Evolutionary conservation across 2,888 invertebrate genomes (phyloP).

Genomic region (Drosophila flavopinicola): DNA sequence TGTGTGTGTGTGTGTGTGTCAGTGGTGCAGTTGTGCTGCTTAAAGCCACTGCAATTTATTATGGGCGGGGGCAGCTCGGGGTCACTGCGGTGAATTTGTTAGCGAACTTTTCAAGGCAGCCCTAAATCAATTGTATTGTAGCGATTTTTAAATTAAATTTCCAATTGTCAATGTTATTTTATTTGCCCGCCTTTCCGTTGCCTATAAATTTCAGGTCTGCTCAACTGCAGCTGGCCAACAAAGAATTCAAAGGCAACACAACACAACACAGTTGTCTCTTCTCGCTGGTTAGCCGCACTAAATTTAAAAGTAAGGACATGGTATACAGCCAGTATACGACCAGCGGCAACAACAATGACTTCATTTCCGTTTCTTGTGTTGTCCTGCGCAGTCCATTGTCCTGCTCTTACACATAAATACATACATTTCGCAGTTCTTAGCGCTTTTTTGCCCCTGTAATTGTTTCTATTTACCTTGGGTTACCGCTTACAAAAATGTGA

Average conservation of each 20-base stretch:
- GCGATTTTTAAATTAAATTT: slow-evolving; percentile 63
- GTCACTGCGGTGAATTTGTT: slow-evolving; percentile 21
- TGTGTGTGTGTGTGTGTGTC: not conserved
- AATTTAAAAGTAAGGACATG: slow-evolving; percentile 49
- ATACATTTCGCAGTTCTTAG: slow-evolving; percentile 30
- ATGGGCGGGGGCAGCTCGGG: slow-evolving; percentile 6
- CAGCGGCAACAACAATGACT: slow-evolving; percentile 38
- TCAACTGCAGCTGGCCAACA: slow-evolving; percentile 29
- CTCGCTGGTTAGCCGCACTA: slow-evolving; percentile 36
- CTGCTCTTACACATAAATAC: slow-evolving; percentile 3
- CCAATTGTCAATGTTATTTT: slow-evolving; percentile 67
- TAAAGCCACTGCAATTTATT: slow-evolving; percentile 42
- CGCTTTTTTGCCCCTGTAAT: slow-evolving; percentile 39
- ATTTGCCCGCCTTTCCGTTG: slow-evolving; percentile 64
- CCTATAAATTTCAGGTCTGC: slow-evolving; percentile 52
- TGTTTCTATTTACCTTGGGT: slow-evolving; percentile 51
- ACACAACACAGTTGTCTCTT: slow-evolving; percentile 16
- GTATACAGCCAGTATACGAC: slow-evolving; percentile 12
- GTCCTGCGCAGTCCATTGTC: slow-evolving; percentile 43
- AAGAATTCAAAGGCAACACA: slow-evolving; percentile 1
- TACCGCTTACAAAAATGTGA: slow-evolving; percentile 29
- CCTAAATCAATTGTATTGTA: slow-evolving; percentile 58
- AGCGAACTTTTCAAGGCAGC: slow-evolving; percentile 24
- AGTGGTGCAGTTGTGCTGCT: slow-evolving; percentile 12
- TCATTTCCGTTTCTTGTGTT: slow-evolving; percentile 60